phyloP scores from a whole-genome alignment of 2,888 invertebrate genomes.

The Caradrina kadenii region DNA sequence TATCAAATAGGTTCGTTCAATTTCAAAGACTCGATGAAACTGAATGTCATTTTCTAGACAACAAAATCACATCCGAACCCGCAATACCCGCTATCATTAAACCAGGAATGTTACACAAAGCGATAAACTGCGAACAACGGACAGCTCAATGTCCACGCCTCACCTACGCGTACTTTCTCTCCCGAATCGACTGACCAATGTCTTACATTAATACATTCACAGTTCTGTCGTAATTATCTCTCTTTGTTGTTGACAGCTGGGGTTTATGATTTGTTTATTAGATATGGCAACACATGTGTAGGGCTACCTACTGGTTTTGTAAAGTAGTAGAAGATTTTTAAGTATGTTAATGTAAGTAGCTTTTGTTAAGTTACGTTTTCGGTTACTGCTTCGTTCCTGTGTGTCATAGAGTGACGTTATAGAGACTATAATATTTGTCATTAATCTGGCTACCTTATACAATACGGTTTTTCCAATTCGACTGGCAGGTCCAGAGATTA shows the following conservation, averaged over 20 bases:
- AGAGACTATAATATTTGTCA: no score
- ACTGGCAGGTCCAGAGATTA: no score
- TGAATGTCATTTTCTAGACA: no score
- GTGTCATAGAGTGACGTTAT: no score
- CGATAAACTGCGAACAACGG: slow-evolving; percentile 53
- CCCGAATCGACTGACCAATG: slow-evolving; percentile 58
- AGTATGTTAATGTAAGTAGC: no score
- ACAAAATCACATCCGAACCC: slow-evolving; percentile 1
- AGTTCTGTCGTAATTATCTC: slow-evolving; percentile 64
- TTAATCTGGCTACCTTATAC: no score
- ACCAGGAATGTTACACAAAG: slow-evolving; percentile 26
- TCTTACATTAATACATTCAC: slow-evolving; percentile 59
- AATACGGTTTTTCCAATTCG: no score
- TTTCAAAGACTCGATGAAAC: no score
- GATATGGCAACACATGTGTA: slow-evolving; percentile 31
- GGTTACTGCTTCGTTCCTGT: no score
- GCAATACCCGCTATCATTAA: neutral
- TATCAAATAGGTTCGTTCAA: no score
- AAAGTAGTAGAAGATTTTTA: neutral
- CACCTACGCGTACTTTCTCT: slow-evolving; percentile 69
- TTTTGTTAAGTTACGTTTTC: no score
- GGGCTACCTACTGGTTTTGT: slow-evolving; percentile 34
- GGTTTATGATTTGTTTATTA: slow-evolving; percentile 63
- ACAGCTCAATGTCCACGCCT: slow-evolving; percentile 26
- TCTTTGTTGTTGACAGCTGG: slow-evolving; percentile 56